Conservation (phyloP, 2,797 vertebrate genomes). For the Mastacembelus armatus region DNA sequence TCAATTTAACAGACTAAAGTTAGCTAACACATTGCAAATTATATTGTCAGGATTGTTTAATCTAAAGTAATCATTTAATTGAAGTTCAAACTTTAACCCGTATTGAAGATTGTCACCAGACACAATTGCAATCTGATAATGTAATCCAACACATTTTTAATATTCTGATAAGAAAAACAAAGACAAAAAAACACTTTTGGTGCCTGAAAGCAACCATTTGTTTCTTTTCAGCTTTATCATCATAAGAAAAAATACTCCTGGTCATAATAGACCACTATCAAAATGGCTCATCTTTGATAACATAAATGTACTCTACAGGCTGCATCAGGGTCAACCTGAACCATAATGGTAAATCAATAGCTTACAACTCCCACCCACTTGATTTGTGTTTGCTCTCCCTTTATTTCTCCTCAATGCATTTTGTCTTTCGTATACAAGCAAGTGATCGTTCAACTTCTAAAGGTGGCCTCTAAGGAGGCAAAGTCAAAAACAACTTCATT, state of each 20-base stretch:
- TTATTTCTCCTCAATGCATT: conserved; percentile 18
- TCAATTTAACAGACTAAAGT: too few relatives aligned
- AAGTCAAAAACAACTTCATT: conserved; percentile 55
- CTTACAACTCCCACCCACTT: conserved; percentile 35
- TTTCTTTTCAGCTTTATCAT: conserved; percentile 15
- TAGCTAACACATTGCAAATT: too few relatives aligned
- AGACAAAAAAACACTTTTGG: not conserved
- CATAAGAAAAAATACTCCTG: not conserved
- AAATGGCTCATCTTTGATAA: conserved; percentile 43
- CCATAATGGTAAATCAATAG: conserved; percentile 67
- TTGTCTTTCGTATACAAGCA: conserved; percentile 52
- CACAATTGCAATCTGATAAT: conserved; percentile 10
- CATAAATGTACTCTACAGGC: conserved; percentile 42
- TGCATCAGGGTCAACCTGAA: conserved; percentile 50
- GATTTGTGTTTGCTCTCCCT: not conserved
- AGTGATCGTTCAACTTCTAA: conserved; percentile 57
- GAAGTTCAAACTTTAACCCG: not conserved
- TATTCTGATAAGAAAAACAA: conserved; percentile 28
- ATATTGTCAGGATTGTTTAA: not conserved
- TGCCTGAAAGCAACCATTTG: conserved; percentile 19
- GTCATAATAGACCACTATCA: conserved; percentile 28
- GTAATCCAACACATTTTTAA: conserved; percentile 8
- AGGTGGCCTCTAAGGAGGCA: conserved; percentile 31
- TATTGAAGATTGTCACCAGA: conserved; percentile 16
- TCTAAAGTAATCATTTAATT: conserved; percentile 30